Base-by-base conservation (phyloP, 1,140 invertebrate genomes). In the Aricia agestis region DNA sequence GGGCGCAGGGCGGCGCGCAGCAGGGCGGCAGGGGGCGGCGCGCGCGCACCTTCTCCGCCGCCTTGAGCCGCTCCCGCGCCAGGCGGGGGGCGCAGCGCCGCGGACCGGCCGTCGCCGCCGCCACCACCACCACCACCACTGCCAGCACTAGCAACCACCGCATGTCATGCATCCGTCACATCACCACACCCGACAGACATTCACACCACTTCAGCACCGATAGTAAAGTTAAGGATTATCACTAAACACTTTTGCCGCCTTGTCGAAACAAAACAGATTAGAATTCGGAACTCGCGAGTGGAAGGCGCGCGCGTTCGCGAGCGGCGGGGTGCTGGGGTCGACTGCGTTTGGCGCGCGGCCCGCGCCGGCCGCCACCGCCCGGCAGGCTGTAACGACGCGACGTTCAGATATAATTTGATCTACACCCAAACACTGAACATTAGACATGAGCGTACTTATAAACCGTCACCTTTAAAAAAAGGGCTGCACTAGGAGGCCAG, bases 1-100 rank as follows among this genome's bases (percentile, higher is more conserved):
- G 74, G 7, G 75, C 75, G 70, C 86, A 89, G 0, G 84, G 9
- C 2, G 80, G 73, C 0, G 84, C 71, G 68, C 87, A 89, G 79
- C 87, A 91, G 32, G 86, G 69, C 10, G 85, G 74, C 72, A 82
- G 89, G 75, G 81, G 88, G 70, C 87, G 76, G 74, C 89, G 89
- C 32, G 89, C 88, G 6, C 88, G 75, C 31, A 91, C 83, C 76
- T 91, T 91, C 70, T 89, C 87, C 4, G 87, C 87, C 0, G 89
- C 87, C 71, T 91, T 91, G 7, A 89, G 74, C 45, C 88, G 67
- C 68, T 90, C 88, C 32, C 82, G 72, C 6, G 88, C 88, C 13
- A 86, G 73, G 13, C 84, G 74, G 0, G 87, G 87, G 2, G 86
- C 81, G 58, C 88, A 90, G 4, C 88, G 76, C 3, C 88, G 78